Evolutionary conservation across 2,797 vertebrate genomes (phyloP), one percentile per base, ranked within the genome.

Genomic region (Allobates femoralis): DNA sequence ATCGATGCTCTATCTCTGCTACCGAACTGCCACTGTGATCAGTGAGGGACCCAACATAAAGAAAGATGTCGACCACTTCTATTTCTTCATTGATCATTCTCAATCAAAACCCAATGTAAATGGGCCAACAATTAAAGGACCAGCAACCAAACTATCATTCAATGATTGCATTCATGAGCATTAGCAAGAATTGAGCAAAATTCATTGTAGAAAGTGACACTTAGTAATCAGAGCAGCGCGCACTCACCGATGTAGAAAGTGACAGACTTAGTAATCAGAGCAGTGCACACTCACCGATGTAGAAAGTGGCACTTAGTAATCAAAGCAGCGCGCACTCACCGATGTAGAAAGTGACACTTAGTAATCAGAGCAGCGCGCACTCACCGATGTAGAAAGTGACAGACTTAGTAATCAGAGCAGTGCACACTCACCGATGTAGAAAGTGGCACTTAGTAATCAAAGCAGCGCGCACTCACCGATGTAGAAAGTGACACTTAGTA

Each of bases 161-260:
- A 46, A 3, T 46, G 41, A 46, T 46, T 46, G n/a, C n/a, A n/a
- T n/a, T n/a, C n/a, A n/a, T n/a, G n/a, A n/a, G n/a, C n/a, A n/a
- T n/a, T n/a, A n/a, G n/a, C n/a, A n/a, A n/a, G n/a, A n/a, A n/a
- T n/a, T n/a, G n/a, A n/a, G n/a, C n/a, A n/a, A 50, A 46, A 11
- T 46, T 14, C 6, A 73, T 1, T 28, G 73, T 26, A 6, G 41
- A 51, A 28, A 11, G 56, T 7, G 50, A 21, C 30, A n/a, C n/a
- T n/a, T n/a, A n/a, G n/a, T n/a, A n/a, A 28, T 34, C 6, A 23
- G 66, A 64, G 0, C 0, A 67, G 14, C 3, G 12, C 12, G 15
- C 23, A 89, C 97, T 98, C 88, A 99, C 97, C 97, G 0, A 97
- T 95, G 0, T 98, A 98, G 93, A 97, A 99, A 87, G 97, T 98